Evolutionary conservation across 1,140 invertebrate genomes (phyloP).

Genomic region (Triops cancriformis): DNA sequence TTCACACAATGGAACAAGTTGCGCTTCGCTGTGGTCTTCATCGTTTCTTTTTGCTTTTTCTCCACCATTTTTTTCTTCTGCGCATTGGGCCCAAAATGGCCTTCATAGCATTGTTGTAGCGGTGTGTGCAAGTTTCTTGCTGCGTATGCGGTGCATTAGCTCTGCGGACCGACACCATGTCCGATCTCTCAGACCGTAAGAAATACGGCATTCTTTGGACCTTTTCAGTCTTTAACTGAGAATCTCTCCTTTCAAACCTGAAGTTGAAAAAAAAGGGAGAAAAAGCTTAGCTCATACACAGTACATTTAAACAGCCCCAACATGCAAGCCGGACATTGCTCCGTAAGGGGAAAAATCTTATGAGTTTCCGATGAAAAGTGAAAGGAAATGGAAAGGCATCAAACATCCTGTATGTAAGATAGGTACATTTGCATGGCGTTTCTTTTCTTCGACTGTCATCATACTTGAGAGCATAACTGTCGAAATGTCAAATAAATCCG

Average conservation of each 20-base stretch:
- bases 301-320: background rate
- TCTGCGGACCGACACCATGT: background rate
- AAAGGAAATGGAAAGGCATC: slow-evolving; percentile 11
- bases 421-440: background rate
- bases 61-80: background rate
- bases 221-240: background rate
- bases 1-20: slow-evolving; percentile 14
- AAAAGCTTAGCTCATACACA: background rate
- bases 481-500: no score
- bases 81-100: background rate
- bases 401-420: background rate
- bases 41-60: background rate
- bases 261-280: background rate
- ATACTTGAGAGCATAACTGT: background rate
- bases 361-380: slow-evolving; percentile 13
- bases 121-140: background rate
- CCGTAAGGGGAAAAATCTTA: background rate
- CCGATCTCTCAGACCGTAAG: background rate
- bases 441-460: background rate
- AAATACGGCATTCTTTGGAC: background rate
- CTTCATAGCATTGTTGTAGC: background rate
- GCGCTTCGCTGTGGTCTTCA: background rate
- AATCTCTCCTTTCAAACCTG: background rate
- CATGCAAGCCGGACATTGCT: background rate
- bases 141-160: background rate